Conservation (phyloP, 1,140 invertebrate genomes). For the Drosophila auraria region DNA sequence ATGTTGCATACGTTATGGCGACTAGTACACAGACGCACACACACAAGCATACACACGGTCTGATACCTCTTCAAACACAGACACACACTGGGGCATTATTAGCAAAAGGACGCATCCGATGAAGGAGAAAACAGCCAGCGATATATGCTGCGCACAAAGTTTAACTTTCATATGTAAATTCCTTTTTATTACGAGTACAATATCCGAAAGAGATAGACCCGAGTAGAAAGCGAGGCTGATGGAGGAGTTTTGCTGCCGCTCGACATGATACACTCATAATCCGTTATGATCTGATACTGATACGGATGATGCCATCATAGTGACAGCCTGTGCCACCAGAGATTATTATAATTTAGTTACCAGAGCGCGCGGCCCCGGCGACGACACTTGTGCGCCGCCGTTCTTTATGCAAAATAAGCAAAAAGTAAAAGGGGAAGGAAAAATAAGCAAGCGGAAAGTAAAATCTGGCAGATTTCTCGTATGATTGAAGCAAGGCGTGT, state of each 20-base stretch:
- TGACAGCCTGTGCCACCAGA: slow-evolving; percentile 50
- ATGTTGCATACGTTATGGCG: slow-evolving; percentile 61
- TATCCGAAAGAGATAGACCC: slow-evolving; percentile 44
- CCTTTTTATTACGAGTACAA: slow-evolving; percentile 69
- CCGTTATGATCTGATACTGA: slow-evolving; percentile 74
- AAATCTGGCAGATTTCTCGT: slow-evolving; percentile 47
- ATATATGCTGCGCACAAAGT: slow-evolving; percentile 40
- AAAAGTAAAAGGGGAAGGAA: neutral
- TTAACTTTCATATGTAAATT: slow-evolving; percentile 72
- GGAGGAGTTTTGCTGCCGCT: slow-evolving; percentile 37
- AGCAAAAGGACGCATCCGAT: slow-evolving; percentile 54
- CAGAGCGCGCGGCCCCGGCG: slow-evolving; percentile 21
- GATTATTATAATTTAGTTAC: slow-evolving; percentile 76
- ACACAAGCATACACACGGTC: neutral
- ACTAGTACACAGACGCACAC: slow-evolving; percentile 32
- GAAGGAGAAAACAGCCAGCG: slow-evolving; percentile 39
- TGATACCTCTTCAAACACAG: slow-evolving; percentile 28
- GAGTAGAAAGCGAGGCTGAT: neutral
- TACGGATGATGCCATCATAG: slow-evolving; percentile 63
- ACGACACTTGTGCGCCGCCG: slow-evolving; percentile 35
- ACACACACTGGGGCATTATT: slow-evolving; percentile 53
- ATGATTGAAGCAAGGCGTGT: slow-evolving; percentile 45
- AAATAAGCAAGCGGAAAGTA: slow-evolving; percentile 27
- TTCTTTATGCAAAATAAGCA: slow-evolving; percentile 50
- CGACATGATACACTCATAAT: slow-evolving; percentile 71